Conservation (phyloP, 2,113 vertebrate species). For the Chaetorhynchus papuensis region DNA sequence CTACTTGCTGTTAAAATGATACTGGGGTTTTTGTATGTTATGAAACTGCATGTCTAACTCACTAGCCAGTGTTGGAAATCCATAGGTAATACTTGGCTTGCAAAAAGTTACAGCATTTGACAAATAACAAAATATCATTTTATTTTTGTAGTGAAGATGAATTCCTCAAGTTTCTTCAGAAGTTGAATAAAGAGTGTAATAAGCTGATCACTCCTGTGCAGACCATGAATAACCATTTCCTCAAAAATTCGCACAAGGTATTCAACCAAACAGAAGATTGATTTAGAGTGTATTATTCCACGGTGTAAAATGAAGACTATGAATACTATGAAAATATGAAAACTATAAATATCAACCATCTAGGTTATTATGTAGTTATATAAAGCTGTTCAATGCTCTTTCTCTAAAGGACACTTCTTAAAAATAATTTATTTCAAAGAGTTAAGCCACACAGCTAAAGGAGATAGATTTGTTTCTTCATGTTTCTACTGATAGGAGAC, state of each 20-base stretch:
- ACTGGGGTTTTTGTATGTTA: neutral
- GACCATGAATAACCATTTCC: conserved; percentile 78
- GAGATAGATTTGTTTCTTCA: neutral
- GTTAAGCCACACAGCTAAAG: neutral
- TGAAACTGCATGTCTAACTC: neutral
- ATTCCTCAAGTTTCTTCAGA: conserved; percentile 83
- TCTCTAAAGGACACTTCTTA: neutral
- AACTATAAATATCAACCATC: fast-evolving
- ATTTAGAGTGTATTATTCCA: neutral
- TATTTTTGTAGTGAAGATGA: conserved; percentile 82
- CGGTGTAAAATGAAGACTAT: neutral
- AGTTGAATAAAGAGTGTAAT: conserved; percentile 82
- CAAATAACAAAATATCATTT: neutral
- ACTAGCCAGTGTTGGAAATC: neutral
- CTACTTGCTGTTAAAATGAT: neutral
- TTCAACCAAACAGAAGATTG: neutral
- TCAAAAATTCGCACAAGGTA: conserved; percentile 84
- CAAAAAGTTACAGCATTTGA: neutral
- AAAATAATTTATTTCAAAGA: neutral
- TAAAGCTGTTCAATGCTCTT: neutral
- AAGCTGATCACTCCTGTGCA: conserved; percentile 81
- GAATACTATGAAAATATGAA: neutral
- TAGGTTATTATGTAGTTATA: neutral
- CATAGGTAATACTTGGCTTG: neutral
- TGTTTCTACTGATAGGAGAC: neutral